Percentiles rank a stretch among this genome's conserved stretches.
phyloP scores from a whole-genome alignment of 2,797 vertebrate genomes.

The Somateria mollissima region DNA sequence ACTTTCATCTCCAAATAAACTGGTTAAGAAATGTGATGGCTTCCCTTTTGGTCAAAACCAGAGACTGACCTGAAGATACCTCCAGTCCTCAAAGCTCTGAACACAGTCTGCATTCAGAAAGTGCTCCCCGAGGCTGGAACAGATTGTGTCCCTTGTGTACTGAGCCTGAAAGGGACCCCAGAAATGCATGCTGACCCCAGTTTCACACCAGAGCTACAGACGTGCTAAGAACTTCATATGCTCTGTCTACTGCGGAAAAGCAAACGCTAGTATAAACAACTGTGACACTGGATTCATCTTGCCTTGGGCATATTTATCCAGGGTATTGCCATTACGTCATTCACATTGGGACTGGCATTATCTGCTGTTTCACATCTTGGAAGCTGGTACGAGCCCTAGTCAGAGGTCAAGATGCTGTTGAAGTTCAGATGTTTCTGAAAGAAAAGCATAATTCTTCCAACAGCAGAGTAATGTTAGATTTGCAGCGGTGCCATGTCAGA shows the following conservation, averaged over 20 bases:
- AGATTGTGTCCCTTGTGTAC: background rate
- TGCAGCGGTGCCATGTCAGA: background rate
- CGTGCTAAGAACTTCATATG: background rate
- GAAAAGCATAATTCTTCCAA: background rate
- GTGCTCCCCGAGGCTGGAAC: background rate
- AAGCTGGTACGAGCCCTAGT: background rate
- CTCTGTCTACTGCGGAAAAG: background rate
- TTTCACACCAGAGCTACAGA: constrained; percentile 18
- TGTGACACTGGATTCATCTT: background rate
- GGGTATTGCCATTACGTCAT: constrained; percentile 8
- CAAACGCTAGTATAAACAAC: constrained; percentile 17
- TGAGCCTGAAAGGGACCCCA: background rate
- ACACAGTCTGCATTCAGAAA: background rate
- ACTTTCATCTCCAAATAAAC: constrained; percentile 16
- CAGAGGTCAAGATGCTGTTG: constrained; percentile 54
- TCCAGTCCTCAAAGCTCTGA: background rate
- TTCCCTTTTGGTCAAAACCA: constrained; percentile 20
- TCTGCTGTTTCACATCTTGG: background rate
- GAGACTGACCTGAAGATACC: background rate
- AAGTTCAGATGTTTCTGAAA: constrained; percentile 36
- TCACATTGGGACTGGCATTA: background rate
- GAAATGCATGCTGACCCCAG: background rate
- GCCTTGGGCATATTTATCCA: constrained; percentile 45
- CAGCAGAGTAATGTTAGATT: background rate
- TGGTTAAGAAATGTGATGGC: background rate